Base-by-base conservation (phyloP, 2,888 invertebrate species). In the Clostera curtula region DNA sequence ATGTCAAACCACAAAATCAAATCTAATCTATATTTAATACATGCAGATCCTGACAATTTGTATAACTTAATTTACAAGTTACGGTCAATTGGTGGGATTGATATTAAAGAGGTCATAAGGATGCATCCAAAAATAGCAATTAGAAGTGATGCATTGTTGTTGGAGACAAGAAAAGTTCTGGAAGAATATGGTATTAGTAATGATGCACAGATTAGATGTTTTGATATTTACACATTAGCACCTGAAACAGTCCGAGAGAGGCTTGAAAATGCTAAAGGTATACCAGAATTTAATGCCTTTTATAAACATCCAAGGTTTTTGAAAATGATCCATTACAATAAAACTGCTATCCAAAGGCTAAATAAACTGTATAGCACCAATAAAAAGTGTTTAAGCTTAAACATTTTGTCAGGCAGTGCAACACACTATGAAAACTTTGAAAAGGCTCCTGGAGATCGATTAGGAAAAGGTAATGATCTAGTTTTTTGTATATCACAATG, bases 171-270 rank as follows among this genome's bases (percentile, higher is more conserved):
- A 43, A 61, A 65, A 9, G 38, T 82, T 13, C 50, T 85, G 17
- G 47, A 80, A 40, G 68, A 76, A 27, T 70, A 62, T 59, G 51
- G 56, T 11, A 65, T 85, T 13, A 56, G 51, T 31, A 56, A 71
- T 46, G 80, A 84, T 36, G 80, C 79, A 9, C 84, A 84, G 48
- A 60, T 45, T 32, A 74, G 66, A 49, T 84, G 84, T 57, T 76
- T 82, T 49, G 66, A 75, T 39, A 69, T 85, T 30, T 85, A 64
- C 31, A 73, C 76, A 5, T 42, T 84, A 5, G 53, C 74, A n/a
- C 66, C 74, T 9, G 48, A 44, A 8, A 82, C 84, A 25, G 50
- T 83, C 4, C 59, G 49, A 42, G 61, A 72, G 29, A 64, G 83
- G 48, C 42, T 83, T 15, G 59, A 73, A 42, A 58, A 59, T 34